These are phyloP conservation scores for Actinemys pallida DNA, from an alignment of 2,113 vertebrate genomes.

Conservation along the genomic window DNA sequence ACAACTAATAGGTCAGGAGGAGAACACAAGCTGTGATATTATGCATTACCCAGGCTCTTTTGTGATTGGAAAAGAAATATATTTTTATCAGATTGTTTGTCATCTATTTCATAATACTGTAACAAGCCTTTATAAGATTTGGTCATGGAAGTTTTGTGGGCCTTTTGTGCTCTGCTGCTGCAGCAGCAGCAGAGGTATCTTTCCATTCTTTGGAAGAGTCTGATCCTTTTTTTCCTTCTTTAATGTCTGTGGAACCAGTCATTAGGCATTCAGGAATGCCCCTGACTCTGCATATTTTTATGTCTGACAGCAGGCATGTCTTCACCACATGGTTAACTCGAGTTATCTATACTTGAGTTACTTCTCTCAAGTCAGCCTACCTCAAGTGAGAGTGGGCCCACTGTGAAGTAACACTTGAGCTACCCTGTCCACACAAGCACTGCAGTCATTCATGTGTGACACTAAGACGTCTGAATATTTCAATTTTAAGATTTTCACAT, in stretches of 20 bases:
- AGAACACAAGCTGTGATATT: background rate
- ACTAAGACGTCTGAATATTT: background rate
- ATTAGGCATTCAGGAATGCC: background rate
- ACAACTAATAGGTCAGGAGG: background rate
- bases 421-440: no score
- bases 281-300: background rate
- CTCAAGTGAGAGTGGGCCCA: no score
- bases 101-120: no score
- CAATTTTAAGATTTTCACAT: background rate
- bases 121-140: background rate
- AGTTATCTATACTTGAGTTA: no score
- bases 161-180: no score
- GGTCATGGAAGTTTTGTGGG: background rate
- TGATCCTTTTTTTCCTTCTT: background rate
- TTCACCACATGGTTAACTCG: no score
- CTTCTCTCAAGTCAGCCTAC: no score
- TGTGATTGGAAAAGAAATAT: background rate
- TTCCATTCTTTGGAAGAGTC: background rate
- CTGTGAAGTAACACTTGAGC: no score
- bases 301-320: rapidly evolving
- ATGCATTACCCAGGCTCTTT: background rate
- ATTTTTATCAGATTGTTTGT: background rate
- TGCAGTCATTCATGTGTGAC: no score
- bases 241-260: background rate
- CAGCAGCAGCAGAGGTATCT: background rate